phyloP scores from a whole-genome alignment of 2,797 vertebrate species.

The Hirundo rustica region DNA sequence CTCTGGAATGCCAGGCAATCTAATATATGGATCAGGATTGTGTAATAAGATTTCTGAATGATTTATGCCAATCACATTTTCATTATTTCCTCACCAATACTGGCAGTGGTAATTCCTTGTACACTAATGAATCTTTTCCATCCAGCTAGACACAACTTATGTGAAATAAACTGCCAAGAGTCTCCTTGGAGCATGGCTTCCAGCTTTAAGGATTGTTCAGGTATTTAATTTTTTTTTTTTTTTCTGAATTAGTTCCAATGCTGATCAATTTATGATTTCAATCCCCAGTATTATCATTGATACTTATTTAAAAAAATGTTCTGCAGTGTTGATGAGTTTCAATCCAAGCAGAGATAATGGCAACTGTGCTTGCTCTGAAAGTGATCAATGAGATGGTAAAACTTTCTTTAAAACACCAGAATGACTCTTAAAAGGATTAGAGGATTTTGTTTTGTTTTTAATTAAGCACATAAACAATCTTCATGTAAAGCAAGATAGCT shows the following conservation, averaged over 20 bases:
- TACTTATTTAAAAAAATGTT: not conserved
- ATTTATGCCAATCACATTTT: conserved; percentile 45
- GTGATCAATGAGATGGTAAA: not conserved
- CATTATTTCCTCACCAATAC: not conserved
- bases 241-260: not conserved
- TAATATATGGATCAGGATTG: not conserved
- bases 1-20: not conserved
- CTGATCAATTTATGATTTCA: not conserved
- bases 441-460: not conserved
- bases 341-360: not conserved
- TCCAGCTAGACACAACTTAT: not conserved
- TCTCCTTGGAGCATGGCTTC: not conserved
- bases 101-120: not conserved
- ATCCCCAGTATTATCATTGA: not conserved
- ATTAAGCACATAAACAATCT: not conserved
- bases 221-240: not conserved
- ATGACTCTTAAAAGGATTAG: not conserved
- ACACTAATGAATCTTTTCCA: not conserved
- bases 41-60: conserved; percentile 20
- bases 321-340: not conserved
- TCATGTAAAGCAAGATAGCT: not conserved
- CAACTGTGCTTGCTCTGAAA: not conserved
- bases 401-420: not conserved
- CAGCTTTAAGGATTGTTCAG: not conserved
- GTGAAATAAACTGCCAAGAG: not conserved